A percentile compares a stretch with the other conserved stretches of the same genome.
Conservation (phyloP, 2,113 vertebrate species). For the Lathamus discolor region DNA sequence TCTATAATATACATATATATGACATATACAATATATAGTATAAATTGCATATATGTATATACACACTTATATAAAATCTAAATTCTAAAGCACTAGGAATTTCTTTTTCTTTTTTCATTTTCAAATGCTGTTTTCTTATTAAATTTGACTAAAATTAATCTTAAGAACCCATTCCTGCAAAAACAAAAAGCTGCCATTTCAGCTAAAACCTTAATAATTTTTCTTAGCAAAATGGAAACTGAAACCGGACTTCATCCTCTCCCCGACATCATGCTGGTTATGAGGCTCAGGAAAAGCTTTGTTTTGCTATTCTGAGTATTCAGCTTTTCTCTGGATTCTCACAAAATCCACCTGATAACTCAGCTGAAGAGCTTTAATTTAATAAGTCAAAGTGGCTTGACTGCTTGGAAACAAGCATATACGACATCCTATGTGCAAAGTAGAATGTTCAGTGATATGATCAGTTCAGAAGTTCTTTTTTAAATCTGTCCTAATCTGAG, state of each 20-base stretch:
- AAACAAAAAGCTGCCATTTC: neutral
- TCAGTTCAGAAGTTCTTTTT: neutral
- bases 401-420: neutral
- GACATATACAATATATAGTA: neutral
- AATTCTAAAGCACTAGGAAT: neutral
- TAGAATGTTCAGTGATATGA: neutral
- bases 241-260: neutral
- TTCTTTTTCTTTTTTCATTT: neutral
- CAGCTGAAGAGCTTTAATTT: neutral
- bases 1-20: neutral
- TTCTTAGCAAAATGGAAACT: neutral
- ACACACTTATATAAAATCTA: neutral
- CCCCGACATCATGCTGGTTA: neutral
- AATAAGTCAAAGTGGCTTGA: neutral
- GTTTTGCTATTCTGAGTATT: neutral
- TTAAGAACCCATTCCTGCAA: neutral
- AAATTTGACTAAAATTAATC: neutral
- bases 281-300: neutral
- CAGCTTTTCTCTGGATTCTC: neutral
- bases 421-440: neutral
- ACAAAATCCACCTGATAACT: neutral
- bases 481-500: neutral
- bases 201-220: neutral
- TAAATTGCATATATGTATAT: neutral
- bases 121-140: neutral